Evolutionary conservation across 2,888 invertebrate species (phyloP).

Genomic region (Orchestes rusci): DNA sequence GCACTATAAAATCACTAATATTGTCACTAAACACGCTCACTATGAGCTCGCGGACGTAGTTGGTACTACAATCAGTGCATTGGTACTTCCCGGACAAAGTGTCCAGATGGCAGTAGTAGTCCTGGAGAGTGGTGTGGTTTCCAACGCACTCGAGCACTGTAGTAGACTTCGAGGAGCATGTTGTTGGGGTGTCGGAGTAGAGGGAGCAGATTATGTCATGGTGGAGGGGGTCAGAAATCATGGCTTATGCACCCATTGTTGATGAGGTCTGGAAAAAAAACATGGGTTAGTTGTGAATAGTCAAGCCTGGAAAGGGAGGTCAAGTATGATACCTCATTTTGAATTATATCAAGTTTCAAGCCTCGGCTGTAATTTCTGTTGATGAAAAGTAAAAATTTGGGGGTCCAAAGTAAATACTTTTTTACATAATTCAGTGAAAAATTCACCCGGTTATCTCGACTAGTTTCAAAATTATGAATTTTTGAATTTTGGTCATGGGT

Average conservation of each 20-base stretch:
- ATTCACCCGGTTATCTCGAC: too few species aligned
- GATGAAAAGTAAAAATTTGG: too few species aligned
- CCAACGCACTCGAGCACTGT: constrained; percentile 29
- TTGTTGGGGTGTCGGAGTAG: neutral
- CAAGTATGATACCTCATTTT: too few species aligned
- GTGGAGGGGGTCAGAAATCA: constrained; percentile 26
- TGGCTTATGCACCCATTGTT: constrained; percentile 26
- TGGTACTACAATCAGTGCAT: constrained; percentile 30
- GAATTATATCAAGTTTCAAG: too few species aligned
- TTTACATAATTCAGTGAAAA: too few species aligned
- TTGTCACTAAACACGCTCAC: constrained; percentile 27
- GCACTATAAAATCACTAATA: constrained; percentile 31
- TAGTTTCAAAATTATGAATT: too few species aligned
- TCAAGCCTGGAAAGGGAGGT: too few species aligned
- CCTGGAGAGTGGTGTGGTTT: constrained; percentile 24
- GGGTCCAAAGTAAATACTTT: too few species aligned
- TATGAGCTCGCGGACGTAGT: constrained; percentile 26
- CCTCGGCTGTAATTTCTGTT: too few species aligned
- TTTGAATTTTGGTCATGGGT: too few species aligned
- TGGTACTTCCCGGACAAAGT: constrained; percentile 25
- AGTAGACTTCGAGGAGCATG: constrained; percentile 24
- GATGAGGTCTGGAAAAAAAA: constrained; percentile 16
- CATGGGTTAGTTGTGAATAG: too few species aligned
- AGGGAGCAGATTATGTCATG: constrained; percentile 1
- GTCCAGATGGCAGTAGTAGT: constrained; percentile 31